Base-by-base conservation (phyloP, 2,888 invertebrate genomes). In the Drosophila buzzatii region DNA sequence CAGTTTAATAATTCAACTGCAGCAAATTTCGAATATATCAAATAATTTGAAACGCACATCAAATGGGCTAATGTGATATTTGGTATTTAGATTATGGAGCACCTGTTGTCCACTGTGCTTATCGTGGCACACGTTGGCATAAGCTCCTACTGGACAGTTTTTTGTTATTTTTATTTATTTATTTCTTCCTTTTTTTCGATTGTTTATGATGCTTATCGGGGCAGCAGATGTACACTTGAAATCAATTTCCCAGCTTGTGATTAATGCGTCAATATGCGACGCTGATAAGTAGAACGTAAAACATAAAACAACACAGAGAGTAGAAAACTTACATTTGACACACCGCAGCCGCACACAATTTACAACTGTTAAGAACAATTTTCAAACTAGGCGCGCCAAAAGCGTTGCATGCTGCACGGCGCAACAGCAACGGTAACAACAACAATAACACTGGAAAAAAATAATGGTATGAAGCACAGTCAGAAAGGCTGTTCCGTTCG, bases 161-260 rank as follows among this genome's bases (percentile, higher is more conserved):
- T 58, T 33, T 33, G 10, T 41, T 33, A 45, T 41, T 56, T 6
- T n/a, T 55, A 10, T 31, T n/a, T 12, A n/a, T 55, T 18, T 41
- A 4, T 41, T 3, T 12, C 31, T 27, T 33, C 20, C 6, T 44
- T 62, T 14, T 37, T 18, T 44, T 16, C 45, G 39, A 74, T 62
- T 74, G 55, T 64, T 62, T 65, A 18, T 59, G 42, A 52, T 59
- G 60, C 44, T 79, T 82, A 82, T 82, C 82, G 60, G n/a, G 56
- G 27, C 41, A 74, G 67, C 85, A 85, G 75, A 83, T 85, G 85
- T 76, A 51, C 45, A 73, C 60, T 70, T 70, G 57, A 57, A 82
- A 73, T 82, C 70, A 81, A 85, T 81, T 85, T 85, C 85, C 85
- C 85, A 85, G 75, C 73, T 47, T 41, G 52, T 65, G 68, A 65